phyloP scores from a whole-genome alignment of 2,797 vertebrate species.

The Mormyrops attenuatus region DNA sequence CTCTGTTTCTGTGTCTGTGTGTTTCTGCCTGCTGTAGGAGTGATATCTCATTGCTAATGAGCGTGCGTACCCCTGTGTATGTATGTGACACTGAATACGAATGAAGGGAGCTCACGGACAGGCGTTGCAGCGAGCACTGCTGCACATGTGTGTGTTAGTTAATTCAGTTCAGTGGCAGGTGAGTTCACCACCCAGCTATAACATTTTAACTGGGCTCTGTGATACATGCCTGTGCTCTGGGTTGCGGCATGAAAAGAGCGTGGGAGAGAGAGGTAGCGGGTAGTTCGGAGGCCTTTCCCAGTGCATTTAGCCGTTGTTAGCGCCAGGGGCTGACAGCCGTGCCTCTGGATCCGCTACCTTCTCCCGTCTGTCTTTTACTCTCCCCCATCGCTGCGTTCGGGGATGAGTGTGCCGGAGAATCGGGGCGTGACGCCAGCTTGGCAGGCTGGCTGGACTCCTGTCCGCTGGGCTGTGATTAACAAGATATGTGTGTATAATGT shows the following conservation, averaged over 20 bases:
- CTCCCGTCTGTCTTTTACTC: background rate
- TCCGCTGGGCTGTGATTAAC: background rate
- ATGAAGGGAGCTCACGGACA: background rate
- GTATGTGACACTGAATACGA: background rate
- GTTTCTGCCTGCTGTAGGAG: background rate
- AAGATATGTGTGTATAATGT: background rate
- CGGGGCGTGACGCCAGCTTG: background rate
- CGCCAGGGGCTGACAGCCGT: background rate
- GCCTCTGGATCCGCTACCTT: background rate
- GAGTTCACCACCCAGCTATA: background rate
- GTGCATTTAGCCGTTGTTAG: background rate
- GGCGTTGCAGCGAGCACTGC: background rate
- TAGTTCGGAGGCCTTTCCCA: background rate
- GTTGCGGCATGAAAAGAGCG: background rate
- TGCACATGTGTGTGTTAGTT: background rate
- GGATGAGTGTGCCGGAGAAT: background rate
- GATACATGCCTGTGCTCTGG: background rate
- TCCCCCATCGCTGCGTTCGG: background rate
- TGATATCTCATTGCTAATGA: background rate
- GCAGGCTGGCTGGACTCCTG: background rate
- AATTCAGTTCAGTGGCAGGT: background rate
- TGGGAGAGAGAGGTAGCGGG: background rate
- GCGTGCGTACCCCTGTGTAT: background rate
- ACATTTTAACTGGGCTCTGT: background rate
- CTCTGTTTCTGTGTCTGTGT: background rate